Percentiles rank a stretch among this genome's conserved stretches.
phyloP scores from a whole-genome alignment of 2,113 vertebrate species.

The Uria lomvia region DNA sequence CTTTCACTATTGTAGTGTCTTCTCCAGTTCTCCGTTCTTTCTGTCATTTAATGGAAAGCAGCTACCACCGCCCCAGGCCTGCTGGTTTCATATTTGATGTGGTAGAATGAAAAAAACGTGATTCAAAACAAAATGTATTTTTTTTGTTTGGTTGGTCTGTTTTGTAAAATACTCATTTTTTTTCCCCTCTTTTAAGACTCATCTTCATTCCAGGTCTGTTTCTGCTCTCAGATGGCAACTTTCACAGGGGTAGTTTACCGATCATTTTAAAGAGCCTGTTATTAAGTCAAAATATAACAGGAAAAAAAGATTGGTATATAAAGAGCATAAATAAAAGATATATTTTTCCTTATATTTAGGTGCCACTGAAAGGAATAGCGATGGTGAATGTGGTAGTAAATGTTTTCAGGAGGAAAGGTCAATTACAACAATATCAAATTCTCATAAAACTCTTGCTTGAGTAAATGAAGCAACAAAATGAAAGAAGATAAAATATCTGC shows the following conservation, averaged over 20 bases:
- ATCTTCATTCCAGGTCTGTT: not conserved
- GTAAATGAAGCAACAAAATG: not conserved
- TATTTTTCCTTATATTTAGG: not conserved
- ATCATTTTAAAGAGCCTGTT: not conserved
- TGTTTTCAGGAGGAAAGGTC: not conserved
- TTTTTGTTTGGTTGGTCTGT: not conserved
- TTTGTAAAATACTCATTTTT: not conserved
- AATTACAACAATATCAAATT: not conserved
- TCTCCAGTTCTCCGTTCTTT: not conserved
- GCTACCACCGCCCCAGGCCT: not conserved
- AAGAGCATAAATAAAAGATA: not conserved
- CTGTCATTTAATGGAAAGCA: slow-evolving; percentile 53
- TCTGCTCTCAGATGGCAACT: not conserved
- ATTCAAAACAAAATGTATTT: not conserved
- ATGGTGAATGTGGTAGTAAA: not conserved
- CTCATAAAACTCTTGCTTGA: not conserved
- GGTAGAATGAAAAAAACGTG: not conserved
- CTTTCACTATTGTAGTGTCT: not conserved
- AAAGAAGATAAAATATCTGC: not conserved
- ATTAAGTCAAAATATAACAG: not conserved
- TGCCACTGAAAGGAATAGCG: not conserved
- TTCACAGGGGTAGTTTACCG: not conserved
- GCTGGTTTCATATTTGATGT: slow-evolving; percentile 33
- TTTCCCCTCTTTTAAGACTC: not conserved
- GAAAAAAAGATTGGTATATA: not conserved